Evolutionary conservation across 1,140 invertebrate species (phyloP).

Genomic region (Eupeodes corollae): DNA sequence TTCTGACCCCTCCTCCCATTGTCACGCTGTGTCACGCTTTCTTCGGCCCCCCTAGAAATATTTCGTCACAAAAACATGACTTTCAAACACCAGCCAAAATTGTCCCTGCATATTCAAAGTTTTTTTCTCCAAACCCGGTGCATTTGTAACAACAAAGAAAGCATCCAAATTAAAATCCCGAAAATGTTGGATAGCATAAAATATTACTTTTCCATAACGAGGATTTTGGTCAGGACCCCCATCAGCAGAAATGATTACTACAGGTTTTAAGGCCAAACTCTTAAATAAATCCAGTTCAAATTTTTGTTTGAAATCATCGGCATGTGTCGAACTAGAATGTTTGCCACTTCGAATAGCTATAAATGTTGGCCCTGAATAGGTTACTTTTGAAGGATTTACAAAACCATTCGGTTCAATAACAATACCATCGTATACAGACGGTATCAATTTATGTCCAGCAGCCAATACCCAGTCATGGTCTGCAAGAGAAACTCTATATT

Average conservation of each 20-base stretch:
- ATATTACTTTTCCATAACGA: constrained; percentile 29
- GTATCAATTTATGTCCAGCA: constrained; percentile 30
- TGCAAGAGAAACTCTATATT: constrained; percentile 33
- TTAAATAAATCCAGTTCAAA: constrained; percentile 15
- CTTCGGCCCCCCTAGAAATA: too few species aligned
- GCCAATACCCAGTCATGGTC: constrained; percentile 39
- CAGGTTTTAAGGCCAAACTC: constrained; percentile 29
- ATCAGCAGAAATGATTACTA: constrained; percentile 33
- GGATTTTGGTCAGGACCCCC: constrained; percentile 39
- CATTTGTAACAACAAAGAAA: constrained; percentile 35
- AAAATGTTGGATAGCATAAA: constrained; percentile 28
- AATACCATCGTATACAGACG: constrained; percentile 28
- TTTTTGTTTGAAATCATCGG: constrained; percentile 25
- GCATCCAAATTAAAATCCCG: constrained; percentile 33
- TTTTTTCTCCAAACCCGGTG: constrained; percentile 25
- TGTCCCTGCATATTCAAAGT: too few species aligned
- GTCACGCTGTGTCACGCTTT: too few species aligned
- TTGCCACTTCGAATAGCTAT: constrained; percentile 36
- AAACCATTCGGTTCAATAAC: too few species aligned
- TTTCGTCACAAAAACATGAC: too few species aligned
- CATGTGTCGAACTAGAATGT: constrained; percentile 28
- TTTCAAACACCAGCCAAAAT: too few species aligned
- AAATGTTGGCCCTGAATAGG: constrained; percentile 37
- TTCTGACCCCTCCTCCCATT: too few species aligned
- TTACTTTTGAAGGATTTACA: constrained; percentile 21